Base-by-base conservation (phyloP, 2,888 invertebrate genomes). In the Drosophila phalerata region DNA sequence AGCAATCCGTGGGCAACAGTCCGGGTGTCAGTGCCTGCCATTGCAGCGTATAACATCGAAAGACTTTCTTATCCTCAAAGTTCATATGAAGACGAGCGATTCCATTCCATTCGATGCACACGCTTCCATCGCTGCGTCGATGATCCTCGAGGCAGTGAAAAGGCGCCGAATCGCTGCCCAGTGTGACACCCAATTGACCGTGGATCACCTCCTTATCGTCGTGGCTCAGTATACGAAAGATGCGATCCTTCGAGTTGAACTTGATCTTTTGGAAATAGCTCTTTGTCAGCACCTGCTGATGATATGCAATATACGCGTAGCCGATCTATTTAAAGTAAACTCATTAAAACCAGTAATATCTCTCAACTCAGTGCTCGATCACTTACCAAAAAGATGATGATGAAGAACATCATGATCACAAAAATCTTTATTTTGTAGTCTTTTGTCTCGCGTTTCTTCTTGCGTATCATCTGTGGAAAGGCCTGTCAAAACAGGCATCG, bases 31-130 rank as follows among this genome's bases (percentile, higher is more conserved):
- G 91, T 2, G 97, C 95, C 83, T 96, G 94, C 98, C 98, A 98
- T 38, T 96, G 95, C 0, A 98, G 93, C 43, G 96, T 95, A 90
- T 98, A 98, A 89, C 98, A 98, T n/a, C 96, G 95, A 42, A 96
- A 95, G 49, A 95, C 94, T 15, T 94, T 94, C 37, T 94, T 93
- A 81, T 92, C 93, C 92, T 95, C 93, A 51, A 94, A 94, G 85
- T 94, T 94, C 78, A 97, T 93, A 81, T 96, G 96, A 40, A 97
- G 93, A 0, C 97, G 93, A 0, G 96, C 95, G 8, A 95, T 93
- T 67, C 95, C 94, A 83, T 96, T 95, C 97, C 97, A 98, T 91
- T 97, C 97, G 62, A 97, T 93, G 80, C 97, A 98, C 8, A 96
- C 94, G 2, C 95, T 95, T 2, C 95, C 95, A 76, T 95, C 95